phyloP scores from a whole-genome alignment of 2,113 vertebrate genomes.

The Ailurus styani region DNA sequence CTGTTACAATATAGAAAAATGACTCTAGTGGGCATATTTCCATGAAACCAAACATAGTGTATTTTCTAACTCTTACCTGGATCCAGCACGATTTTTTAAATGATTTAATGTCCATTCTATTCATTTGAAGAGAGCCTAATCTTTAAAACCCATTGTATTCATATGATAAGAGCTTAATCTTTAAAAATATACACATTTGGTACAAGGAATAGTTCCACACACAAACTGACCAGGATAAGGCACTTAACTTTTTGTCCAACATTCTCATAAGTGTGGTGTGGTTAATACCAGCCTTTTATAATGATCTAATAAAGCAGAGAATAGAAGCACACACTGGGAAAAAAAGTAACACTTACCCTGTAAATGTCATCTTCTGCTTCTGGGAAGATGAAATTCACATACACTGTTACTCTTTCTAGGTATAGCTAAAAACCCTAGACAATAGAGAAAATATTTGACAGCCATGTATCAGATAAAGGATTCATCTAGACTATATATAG shows the following conservation, averaged over 20 bases:
- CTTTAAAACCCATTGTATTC: background rate
- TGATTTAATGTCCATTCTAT: background rate
- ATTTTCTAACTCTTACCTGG: background rate
- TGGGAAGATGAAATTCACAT: background rate
- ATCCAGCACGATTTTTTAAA: background rate
- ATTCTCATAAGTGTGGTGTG: background rate
- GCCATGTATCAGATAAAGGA: background rate
- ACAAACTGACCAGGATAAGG: background rate
- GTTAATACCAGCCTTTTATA: background rate
- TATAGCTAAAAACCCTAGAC: background rate
- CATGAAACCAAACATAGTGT: background rate
- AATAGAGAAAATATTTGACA: background rate
- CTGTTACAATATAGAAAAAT: background rate
- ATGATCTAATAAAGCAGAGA: background rate
- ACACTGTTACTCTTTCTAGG: background rate
- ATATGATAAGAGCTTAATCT: background rate
- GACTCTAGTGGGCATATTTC: background rate
- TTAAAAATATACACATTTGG: background rate
- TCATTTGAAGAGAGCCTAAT: background rate
- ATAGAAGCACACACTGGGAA: background rate
- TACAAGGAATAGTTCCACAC: background rate
- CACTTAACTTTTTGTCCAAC: background rate
- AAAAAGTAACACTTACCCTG: background rate
- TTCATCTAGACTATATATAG: background rate
- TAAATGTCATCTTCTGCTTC: background rate